Conservation (phyloP, 2,888 invertebrate species). For the Balanococcus diminutus region DNA sequence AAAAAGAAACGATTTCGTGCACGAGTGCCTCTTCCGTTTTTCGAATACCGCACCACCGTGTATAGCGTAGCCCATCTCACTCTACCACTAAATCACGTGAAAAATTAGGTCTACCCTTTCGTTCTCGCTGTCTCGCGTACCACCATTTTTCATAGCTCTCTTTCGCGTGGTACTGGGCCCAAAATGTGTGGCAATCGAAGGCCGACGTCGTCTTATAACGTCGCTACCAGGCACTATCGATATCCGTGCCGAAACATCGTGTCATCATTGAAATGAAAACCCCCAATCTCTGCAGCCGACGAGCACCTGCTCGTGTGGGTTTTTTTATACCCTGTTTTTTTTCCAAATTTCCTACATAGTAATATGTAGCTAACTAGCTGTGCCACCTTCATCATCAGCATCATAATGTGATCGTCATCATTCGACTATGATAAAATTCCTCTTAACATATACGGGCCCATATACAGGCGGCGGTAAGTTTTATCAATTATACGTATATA, state of each 20-base stretch:
- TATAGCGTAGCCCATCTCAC: neutral
- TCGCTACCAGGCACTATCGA: neutral
- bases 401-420: too few relatives aligned
- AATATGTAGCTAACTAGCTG: neutral
- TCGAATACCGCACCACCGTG: neutral
- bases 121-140: neutral
- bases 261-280: neutral
- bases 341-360: neutral
- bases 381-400: neutral
- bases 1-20: constrained; percentile 46
- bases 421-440: neutral
- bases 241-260: neutral
- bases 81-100: constrained; percentile 44
- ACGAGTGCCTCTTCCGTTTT: constrained; percentile 54
- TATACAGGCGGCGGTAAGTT: neutral
- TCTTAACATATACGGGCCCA: neutral
- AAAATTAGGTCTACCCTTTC: constrained; percentile 45
- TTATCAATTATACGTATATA: neutral
- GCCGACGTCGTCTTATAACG: neutral
- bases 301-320: neutral
- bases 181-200: neutral
- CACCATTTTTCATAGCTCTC: neutral
- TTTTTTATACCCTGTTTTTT: neutral
- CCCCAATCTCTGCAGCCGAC: neutral
- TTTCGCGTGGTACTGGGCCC: neutral